These are phyloP conservation scores for Meloidogyne hapla DNA, from an alignment of 1,140 invertebrate genomes.

Conservation along the genomic window DNA sequence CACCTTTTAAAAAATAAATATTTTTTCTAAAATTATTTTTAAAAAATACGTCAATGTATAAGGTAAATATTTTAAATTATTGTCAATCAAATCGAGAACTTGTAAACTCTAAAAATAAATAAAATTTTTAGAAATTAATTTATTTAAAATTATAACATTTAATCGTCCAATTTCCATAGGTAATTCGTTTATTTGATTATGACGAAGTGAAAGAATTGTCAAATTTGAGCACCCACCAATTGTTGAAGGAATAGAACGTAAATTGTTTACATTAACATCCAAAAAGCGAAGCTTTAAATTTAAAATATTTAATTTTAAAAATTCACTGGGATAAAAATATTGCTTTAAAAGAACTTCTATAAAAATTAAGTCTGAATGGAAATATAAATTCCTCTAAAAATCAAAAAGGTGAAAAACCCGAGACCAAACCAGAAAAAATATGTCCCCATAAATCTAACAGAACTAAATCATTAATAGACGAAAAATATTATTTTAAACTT, in stretches of 20 bases:
- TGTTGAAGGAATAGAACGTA: slow-evolving; percentile 81
- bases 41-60: slow-evolving; percentile 83
- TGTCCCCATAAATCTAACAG: too few relatives aligned
- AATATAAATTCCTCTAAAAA: too few relatives aligned
- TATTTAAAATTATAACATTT: slow-evolving; percentile 22
- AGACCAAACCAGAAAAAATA: too few relatives aligned
- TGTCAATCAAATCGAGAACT: slow-evolving; percentile 94
- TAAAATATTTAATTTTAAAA: not conserved
- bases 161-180: slow-evolving; percentile 90
- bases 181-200: slow-evolving; percentile 86
- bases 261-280: slow-evolving; percentile 90
- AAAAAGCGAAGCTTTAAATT: slow-evolving; percentile 71
- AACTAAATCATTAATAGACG: too few relatives aligned
- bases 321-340: too few relatives aligned
- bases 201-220: slow-evolving; percentile 88
- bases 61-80: slow-evolving; percentile 89
- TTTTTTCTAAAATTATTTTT: slow-evolving; percentile 59
- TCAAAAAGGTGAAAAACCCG: too few relatives aligned
- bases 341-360: too few relatives aligned
- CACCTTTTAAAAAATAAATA: slow-evolving; percentile 69
- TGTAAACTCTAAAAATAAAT: slow-evolving; percentile 77
- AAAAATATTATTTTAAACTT: slow-evolving; percentile 71
- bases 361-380: too few relatives aligned
- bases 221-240: slow-evolving; percentile 67
- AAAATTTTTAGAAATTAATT: slow-evolving; percentile 12